Conservation (phyloP, 2,797 vertebrate genomes). For the Coendou prehensilis region DNA sequence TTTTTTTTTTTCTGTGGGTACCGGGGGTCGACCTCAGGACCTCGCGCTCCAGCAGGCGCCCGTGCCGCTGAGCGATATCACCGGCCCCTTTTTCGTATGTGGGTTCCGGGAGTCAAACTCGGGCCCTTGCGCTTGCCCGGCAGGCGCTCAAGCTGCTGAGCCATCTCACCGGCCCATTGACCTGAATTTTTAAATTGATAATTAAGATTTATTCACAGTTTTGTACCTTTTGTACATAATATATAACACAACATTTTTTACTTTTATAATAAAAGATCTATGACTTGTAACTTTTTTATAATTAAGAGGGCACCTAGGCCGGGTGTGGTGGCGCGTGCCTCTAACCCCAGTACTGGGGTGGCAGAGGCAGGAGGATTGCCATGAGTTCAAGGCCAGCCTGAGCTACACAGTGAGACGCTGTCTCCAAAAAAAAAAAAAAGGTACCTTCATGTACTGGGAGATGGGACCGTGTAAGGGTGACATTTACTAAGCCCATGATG, state of each 20-base stretch:
- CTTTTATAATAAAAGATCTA: not conserved
- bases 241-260: not conserved
- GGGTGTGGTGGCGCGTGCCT: not conserved
- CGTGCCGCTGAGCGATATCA: too few relatives aligned
- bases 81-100: too few relatives aligned
- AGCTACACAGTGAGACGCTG: not conserved
- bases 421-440: not conserved
- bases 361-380: not conserved
- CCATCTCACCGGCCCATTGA: too few relatives aligned
- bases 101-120: too few relatives aligned
- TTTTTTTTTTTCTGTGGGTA: too few relatives aligned
- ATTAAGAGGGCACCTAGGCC: not conserved
- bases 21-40: too few relatives aligned
- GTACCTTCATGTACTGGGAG: not conserved
- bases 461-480: not conserved
- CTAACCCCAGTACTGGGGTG: not conserved
- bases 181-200: not conserved
- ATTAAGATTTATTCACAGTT: not conserved
- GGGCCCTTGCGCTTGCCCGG: too few relatives aligned
- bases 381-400: not conserved
- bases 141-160: too few relatives aligned
- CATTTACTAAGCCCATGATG: not conserved
- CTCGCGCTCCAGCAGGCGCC: too few relatives aligned
- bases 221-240: not conserved
- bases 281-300: not conserved